Evolutionary conservation across 2,888 invertebrate genomes (phyloP).

Genomic region (Leptothorax acervorum): DNA sequence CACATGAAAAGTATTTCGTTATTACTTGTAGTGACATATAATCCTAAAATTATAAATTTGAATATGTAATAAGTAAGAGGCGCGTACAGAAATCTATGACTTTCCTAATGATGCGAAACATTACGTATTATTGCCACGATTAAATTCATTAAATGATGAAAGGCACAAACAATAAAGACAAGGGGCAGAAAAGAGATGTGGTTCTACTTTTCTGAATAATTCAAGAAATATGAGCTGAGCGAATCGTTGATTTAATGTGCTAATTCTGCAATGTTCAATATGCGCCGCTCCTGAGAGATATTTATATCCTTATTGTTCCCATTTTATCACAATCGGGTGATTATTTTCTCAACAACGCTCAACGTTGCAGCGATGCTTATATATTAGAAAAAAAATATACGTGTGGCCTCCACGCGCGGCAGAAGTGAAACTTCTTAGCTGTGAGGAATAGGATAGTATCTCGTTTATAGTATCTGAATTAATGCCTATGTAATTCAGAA

Average conservation of each 20-base stretch:
- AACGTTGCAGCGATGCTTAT: background rate
- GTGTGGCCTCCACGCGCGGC: too few relatives aligned
- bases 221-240: constrained; percentile 1
- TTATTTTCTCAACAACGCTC: constrained; percentile 27
- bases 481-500: too few relatives aligned
- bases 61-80: background rate
- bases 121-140: background rate
- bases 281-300: background rate
- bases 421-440: too few relatives aligned
- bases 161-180: background rate
- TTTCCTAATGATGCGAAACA: background rate
- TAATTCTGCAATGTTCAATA: constrained; percentile 32
- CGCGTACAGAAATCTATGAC: background rate
- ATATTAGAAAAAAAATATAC: background rate
- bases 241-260: constrained; percentile 28
- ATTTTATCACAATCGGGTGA: constrained; percentile 24
- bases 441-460: too few relatives aligned
- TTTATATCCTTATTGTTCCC: constrained; percentile 38
- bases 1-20: background rate
- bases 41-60: background rate
- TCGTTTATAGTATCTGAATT: too few relatives aligned
- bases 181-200: background rate
- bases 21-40: background rate
- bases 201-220: background rate
- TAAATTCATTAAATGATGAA: background rate